Evolutionary conservation across 2,888 invertebrate species (phyloP), one percentile per base, ranked within the genome.

Genomic region (Trissonchulus latispiculum): DNA sequence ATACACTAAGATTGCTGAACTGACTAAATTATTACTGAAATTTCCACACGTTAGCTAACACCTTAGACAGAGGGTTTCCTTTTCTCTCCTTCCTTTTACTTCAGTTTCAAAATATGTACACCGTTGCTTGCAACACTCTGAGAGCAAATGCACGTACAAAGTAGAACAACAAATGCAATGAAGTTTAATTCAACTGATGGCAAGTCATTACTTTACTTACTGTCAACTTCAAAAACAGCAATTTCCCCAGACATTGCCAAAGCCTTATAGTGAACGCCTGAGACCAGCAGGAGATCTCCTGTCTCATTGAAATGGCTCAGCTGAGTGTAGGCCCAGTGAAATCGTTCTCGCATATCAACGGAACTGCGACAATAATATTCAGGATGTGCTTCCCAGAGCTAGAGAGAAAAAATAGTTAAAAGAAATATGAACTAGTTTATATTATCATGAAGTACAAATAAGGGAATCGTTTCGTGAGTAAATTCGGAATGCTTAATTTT

Each of bases 261-360:
- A 0, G 89, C 87, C 8, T 91, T 91, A 84, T 90, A 90, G 83
- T 91, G 90, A 64, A 91, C 91, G 28, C 92, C 92, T 1, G 91
- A 92, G 0, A 92, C 92, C 36, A 92, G 85, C 0, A 92, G 85
- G 29, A 92, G 84, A 0, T 90, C 90, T 83, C 92, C 91, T 8
- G 89, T 88, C 78, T 89, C 88, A 85, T 92, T 92, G 80, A 92
- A 92, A 82, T 91, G 90, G 0, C 91, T 91, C 83, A 89, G 92
- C 83, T 92, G 92, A 0, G 92, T 91, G 80, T 91, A 91, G 81
- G 90, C 90, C 92, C 92, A 92, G 77, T 89, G 89, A 80, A 90
- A 90, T 33, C 85, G 85, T 80, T 90, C 90, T 91, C 92, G 91
- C 80, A 92, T 90, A 77, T 89, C 87, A 76, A 87, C 87, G 83